These are phyloP conservation scores for Adelognathus sp. DNA, from an alignment of 2,888 invertebrate genomes.

Conservation along the genomic window DNA sequence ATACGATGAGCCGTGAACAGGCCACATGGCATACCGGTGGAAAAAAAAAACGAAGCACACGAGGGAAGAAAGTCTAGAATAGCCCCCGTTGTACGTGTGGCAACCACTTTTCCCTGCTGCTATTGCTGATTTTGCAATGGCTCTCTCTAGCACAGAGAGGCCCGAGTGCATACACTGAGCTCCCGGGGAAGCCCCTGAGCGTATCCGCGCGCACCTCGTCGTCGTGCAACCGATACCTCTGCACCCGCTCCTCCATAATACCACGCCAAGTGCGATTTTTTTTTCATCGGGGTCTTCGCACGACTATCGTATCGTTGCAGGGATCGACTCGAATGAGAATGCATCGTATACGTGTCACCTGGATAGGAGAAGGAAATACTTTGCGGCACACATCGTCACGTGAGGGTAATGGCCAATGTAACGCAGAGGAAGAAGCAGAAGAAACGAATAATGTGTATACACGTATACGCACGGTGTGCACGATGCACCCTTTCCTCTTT, in stretches of 20 bases:
- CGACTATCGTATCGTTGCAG: slow-evolving; percentile 55
- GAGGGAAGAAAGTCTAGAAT: slow-evolving; percentile 59
- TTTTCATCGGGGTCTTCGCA: slow-evolving; percentile 57
- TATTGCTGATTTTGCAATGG: slow-evolving; percentile 30
- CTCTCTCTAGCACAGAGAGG: slow-evolving; percentile 56
- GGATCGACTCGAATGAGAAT: slow-evolving; percentile 18
- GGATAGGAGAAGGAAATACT: slow-evolving; percentile 10
- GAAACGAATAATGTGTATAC: neutral
- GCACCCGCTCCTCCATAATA: slow-evolving; percentile 25
- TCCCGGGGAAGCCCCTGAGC: slow-evolving; percentile 68
- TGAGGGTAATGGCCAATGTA: neutral
- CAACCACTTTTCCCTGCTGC: slow-evolving; percentile 10
- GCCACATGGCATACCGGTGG: slow-evolving; percentile 48
- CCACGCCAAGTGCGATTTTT: slow-evolving; percentile 53
- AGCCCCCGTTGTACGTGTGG: slow-evolving; percentile 59
- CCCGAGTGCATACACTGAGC: slow-evolving; percentile 46
- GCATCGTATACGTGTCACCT: slow-evolving; percentile 30
- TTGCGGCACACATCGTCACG: neutral
- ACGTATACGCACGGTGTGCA: slow-evolving; percentile 1
- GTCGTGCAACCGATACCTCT: slow-evolving; percentile 71
- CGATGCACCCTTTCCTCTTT: slow-evolving; percentile 24
- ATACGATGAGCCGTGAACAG: slow-evolving; percentile 60
- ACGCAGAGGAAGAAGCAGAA: neutral
- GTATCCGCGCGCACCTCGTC: slow-evolving; percentile 50
- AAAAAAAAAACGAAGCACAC: slow-evolving; percentile 23